Evolutionary conservation across 2,888 invertebrate genomes (phyloP).

Genomic region (Heliconius cydno): DNA sequence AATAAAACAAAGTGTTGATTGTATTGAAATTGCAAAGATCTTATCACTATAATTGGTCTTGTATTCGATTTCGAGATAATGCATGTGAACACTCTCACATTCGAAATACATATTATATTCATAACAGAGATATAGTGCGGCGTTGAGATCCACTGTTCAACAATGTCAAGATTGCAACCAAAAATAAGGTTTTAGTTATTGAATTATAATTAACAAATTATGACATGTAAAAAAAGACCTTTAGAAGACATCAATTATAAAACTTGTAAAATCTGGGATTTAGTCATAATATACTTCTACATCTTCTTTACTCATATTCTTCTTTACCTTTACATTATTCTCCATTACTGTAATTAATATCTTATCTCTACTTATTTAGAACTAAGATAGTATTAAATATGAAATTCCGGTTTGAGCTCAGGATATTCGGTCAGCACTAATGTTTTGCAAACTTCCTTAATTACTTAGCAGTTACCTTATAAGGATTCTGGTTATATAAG

Average conservation of each 20-base stretch:
- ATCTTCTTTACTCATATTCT: neutral
- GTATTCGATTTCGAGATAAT: no score
- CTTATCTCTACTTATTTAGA: neutral
- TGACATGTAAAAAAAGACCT: no score
- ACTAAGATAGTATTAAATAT: slow-evolving; percentile 43
- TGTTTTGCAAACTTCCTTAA: slow-evolving; percentile 31
- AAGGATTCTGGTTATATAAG: slow-evolving; percentile 3
- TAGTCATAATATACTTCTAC: neutral
- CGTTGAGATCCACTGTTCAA: neutral
- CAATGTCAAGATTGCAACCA: neutral
- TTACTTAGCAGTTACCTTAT: slow-evolving; percentile 23
- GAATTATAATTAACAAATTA: no score
- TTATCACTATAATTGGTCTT: no score
- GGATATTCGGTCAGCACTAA: slow-evolving; percentile 48
- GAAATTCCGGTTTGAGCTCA: slow-evolving; percentile 43
- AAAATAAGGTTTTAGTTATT: neutral
- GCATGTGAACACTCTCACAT: no score
- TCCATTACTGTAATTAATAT: neutral
- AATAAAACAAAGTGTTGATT: no score
- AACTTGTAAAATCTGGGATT: neutral
- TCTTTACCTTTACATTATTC: neutral
- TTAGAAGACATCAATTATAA: no score
- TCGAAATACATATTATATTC: no score
- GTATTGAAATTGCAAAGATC: no score
- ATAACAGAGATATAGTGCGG: neutral